A percentile compares a stretch with the other conserved stretches of the same genome.
These are phyloP conservation scores for Novumbra hubbsi DNA, from an alignment of 2,797 vertebrate genomes.

Conservation along the genomic window DNA sequence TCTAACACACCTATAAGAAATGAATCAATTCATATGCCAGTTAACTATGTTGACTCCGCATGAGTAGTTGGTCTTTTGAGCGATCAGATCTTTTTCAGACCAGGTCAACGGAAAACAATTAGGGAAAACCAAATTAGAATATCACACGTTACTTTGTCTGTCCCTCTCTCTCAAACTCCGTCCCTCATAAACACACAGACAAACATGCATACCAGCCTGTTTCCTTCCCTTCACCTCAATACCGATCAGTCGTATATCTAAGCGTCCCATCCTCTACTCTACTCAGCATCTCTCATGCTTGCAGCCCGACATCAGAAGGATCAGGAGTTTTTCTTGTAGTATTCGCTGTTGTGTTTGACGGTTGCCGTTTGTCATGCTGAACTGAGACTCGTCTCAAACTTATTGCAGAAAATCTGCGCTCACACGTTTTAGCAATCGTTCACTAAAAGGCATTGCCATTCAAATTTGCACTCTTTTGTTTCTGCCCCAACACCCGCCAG, in stretches of 20 bases:
- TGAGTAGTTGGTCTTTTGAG: too few species aligned
- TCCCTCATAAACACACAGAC: not conserved
- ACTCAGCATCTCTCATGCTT: not conserved
- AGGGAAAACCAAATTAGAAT: too few species aligned
- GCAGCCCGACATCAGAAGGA: not conserved
- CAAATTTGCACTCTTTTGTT: too few species aligned
- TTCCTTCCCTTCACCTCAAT: not conserved
- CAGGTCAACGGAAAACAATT: too few species aligned
- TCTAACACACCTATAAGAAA: slow-evolving; percentile 55
- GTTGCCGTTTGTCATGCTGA: slow-evolving; percentile 50
- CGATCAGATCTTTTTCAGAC: too few species aligned
- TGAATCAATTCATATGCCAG: slow-evolving; percentile 47
- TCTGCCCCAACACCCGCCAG: too few species aligned
- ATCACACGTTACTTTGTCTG: too few species aligned
- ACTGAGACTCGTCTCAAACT: slow-evolving; percentile 43
- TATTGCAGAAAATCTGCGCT: slow-evolving; percentile 46
- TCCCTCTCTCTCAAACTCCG: not conserved
- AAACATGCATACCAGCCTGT: not conserved
- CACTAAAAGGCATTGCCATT: too few species aligned
- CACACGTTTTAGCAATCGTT: not conserved
- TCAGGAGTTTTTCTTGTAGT: slow-evolving; percentile 32
- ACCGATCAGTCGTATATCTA: not conserved
- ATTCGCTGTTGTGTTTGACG: slow-evolving; percentile 33
- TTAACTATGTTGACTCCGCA: not conserved
- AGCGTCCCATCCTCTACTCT: not conserved